phyloP scores from a whole-genome alignment of 2,797 vertebrate genomes.

The Scyliorhinus canicula region DNA sequence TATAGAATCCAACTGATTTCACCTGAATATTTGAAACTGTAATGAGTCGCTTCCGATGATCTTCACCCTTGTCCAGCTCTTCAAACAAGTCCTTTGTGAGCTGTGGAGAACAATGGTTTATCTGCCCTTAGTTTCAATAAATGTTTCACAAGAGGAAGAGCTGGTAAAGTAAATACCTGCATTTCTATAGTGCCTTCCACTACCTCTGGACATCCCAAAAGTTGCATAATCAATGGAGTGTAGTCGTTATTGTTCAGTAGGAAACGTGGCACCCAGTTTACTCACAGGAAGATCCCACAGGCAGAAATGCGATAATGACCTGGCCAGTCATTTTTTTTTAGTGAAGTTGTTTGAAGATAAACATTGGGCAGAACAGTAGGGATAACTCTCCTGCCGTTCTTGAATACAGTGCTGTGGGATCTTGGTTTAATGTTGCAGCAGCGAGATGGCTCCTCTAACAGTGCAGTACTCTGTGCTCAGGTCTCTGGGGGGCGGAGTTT shows the following conservation, averaged over 20 bases:
- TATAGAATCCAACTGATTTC: slow-evolving; percentile 40
- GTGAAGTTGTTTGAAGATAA: too few relatives aligned
- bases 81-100: slow-evolving; percentile 59
- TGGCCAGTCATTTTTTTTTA: neutral
- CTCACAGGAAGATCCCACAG: neutral
- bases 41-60: slow-evolving; percentile 47
- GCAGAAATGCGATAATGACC: neutral
- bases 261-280: neutral
- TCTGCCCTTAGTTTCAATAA: neutral
- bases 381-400: too few relatives aligned
- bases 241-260: neutral
- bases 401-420: too few relatives aligned
- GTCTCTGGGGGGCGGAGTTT: too few relatives aligned
- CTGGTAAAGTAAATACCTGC: neutral
- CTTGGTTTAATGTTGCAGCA: too few relatives aligned
- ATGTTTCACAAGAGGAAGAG: neutral
- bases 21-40: slow-evolving; percentile 73
- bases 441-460: too few relatives aligned
- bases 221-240: neutral
- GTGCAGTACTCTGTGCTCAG: neutral
- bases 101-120: slow-evolving; percentile 48
- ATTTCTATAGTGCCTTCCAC: neutral
- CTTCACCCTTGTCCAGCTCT: slow-evolving; percentile 44
- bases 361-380: too few relatives aligned
- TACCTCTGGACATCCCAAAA: neutral